Evolutionary conservation across 2,888 invertebrate species (phyloP).

Genomic region (Apodemia duryi): DNA sequence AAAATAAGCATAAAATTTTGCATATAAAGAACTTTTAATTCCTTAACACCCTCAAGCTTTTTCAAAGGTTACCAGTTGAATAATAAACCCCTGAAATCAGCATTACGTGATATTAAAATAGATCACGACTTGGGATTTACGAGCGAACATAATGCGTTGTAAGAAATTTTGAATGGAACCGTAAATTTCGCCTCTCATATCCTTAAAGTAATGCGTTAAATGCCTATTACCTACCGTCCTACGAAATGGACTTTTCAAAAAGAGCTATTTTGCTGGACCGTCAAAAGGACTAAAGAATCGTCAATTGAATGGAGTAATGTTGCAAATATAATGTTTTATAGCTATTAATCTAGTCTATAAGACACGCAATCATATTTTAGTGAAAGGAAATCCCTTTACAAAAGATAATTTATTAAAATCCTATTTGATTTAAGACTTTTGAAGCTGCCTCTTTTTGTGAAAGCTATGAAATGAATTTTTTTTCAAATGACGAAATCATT

Average conservation of each 20-base stretch:
- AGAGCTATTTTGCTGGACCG: constrained; percentile 42
- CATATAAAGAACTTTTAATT: not conserved
- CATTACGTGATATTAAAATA: not conserved
- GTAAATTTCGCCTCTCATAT: constrained; percentile 45
- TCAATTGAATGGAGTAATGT: constrained; percentile 8
- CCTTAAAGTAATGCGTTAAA: constrained; percentile 52
- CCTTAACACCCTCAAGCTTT: not conserved
- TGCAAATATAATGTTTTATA: not conserved
- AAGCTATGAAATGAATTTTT: too few relatives aligned
- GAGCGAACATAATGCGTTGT: not conserved
- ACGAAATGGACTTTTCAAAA: constrained; percentile 49
- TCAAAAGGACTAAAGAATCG: constrained; percentile 41
- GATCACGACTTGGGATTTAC: not conserved
- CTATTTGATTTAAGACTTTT: not conserved
- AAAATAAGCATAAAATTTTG: too few relatives aligned
- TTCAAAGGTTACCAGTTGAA: not conserved
- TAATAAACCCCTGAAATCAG: not conserved
- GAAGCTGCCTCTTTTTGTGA: too few relatives aligned
- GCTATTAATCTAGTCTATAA: not conserved
- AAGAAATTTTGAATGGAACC: constrained; percentile 35
- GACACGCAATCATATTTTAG: not conserved
- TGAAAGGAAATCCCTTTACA: not conserved
- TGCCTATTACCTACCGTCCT: constrained; percentile 44
- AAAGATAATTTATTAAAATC: not conserved
- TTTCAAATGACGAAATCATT: too few relatives aligned